phyloP scores from a whole-genome alignment of 2,888 invertebrate genomes.

The Lithosia quadra region DNA sequence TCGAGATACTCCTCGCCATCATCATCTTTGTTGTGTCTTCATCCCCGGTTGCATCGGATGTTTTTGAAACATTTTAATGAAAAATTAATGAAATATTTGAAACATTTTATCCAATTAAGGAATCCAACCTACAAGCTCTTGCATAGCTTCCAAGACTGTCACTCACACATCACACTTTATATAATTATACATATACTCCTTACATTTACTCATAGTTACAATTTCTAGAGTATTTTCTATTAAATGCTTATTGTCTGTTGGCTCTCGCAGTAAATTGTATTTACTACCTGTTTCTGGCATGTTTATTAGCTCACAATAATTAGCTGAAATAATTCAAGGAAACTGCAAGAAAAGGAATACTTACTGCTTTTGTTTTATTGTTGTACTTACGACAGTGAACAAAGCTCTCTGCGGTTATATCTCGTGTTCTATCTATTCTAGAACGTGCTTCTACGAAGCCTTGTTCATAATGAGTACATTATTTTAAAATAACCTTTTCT shows the following conservation, averaged over 20 bases:
- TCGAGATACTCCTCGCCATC: too few relatives aligned
- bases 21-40: too few relatives aligned
- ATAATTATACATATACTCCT: neutral
- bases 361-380: neutral
- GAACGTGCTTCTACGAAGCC: constrained; percentile 1
- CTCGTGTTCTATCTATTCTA: neutral
- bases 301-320: constrained; percentile 4
- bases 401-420: neutral
- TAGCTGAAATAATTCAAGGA: neutral
- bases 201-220: neutral
- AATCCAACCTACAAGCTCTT: too few relatives aligned
- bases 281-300: constrained; percentile 7
- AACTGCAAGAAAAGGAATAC: neutral
- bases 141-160: neutral
- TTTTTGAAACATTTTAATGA: too few relatives aligned
- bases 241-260: neutral
- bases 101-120: too few relatives aligned
- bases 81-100: too few relatives aligned
- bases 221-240: neutral
- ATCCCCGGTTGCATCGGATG: too few relatives aligned
- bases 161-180: neutral
- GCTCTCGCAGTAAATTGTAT: neutral
- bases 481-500: neutral
- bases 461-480: neutral
- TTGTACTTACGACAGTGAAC: neutral